Conservation (phyloP, 1,140 invertebrate genomes). For the Hetaerina americana region DNA sequence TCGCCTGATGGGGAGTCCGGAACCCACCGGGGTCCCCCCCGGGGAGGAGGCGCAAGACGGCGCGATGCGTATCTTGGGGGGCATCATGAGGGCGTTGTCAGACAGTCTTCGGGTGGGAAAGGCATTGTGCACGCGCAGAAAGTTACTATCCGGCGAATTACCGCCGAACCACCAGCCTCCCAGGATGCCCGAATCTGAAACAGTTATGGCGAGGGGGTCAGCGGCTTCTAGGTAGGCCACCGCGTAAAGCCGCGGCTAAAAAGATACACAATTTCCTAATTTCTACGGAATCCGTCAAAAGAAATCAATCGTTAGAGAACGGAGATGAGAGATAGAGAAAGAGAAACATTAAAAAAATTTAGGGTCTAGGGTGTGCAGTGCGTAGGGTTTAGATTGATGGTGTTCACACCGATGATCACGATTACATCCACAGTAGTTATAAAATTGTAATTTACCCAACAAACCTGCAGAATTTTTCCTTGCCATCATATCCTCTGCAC, state of each 20-base stretch:
- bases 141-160: constrained; percentile 70
- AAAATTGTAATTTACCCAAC: constrained; percentile 1
- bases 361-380: no score
- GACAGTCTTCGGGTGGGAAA: constrained; percentile 69
- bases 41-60: constrained; percentile 76
- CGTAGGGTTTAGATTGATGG: no score
- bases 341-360: no score
- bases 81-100: constrained; percentile 77
- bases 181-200: constrained; percentile 41
- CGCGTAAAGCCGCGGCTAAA: background rate
- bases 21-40: constrained; percentile 57
- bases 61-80: constrained; percentile 71
- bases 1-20: constrained; percentile 61
- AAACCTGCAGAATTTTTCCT: constrained; percentile 64
- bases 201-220: background rate
- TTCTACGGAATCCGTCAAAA: no score
- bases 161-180: constrained; percentile 58
- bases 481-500: constrained; percentile 81
- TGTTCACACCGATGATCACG: background rate
- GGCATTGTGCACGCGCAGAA: constrained; percentile 65
- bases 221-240: background rate
- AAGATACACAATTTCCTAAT: no score
- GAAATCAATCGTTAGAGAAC: no score
- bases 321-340: no score
- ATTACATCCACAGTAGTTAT: background rate